Conservation (phyloP, 2,797 vertebrate species). For the Denticeps clupeoides region DNA sequence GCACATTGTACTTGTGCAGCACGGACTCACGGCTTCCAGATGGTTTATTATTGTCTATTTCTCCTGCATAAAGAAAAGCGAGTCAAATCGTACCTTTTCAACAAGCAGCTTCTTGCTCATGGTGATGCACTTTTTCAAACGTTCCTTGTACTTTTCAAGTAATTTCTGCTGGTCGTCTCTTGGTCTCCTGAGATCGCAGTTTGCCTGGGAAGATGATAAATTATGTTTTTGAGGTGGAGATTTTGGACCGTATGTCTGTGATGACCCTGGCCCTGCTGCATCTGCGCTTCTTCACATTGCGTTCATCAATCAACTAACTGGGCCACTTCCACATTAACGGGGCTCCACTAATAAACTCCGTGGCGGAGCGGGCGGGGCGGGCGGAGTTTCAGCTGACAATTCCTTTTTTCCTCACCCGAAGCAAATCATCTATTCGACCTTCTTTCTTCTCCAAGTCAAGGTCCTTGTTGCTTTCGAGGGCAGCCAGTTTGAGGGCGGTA, state of each 20-base stretch:
- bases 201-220: slow-evolving; percentile 62
- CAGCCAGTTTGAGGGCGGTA: slow-evolving; percentile 90
- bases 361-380: too few species aligned
- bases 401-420: slow-evolving; percentile 72
- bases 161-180: slow-evolving; percentile 99
- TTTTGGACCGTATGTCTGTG: neutral
- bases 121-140: slow-evolving; percentile 98
- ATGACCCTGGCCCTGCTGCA: too few species aligned
- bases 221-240: too few species aligned
- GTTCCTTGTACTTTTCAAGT: slow-evolving; percentile 99
- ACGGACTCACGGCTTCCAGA: too few species aligned
- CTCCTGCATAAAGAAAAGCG: neutral
- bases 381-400: too few species aligned
- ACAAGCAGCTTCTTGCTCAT: slow-evolving; percentile 99
- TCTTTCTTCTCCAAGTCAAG: slow-evolving; percentile 98
- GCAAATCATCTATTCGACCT: slow-evolving; percentile 95
- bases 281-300: neutral
- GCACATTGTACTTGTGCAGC: too few species aligned
- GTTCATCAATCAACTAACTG: neutral
- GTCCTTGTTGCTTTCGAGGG: slow-evolving; percentile 97
- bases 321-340: neutral
- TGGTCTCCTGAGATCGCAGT: slow-evolving; percentile 98
- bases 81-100: slow-evolving; percentile 71
- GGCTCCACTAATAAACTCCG: neutral
- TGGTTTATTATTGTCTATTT: neutral